Conservation (phyloP, 2,797 vertebrate genomes). For the Basileuterus tristriatus region DNA sequence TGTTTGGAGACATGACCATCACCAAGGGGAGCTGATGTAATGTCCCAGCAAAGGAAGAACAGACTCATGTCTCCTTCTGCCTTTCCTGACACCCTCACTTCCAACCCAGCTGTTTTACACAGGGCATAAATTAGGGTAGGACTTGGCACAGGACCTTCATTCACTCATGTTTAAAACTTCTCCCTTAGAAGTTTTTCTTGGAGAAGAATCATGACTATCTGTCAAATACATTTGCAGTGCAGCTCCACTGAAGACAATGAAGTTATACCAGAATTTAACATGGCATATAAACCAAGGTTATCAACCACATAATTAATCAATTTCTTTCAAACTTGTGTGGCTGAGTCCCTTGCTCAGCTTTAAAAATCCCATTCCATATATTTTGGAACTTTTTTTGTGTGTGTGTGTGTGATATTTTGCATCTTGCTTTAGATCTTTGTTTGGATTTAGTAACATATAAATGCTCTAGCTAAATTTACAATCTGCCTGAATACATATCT, state of each 20-base stretch:
- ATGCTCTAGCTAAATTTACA: slow-evolving; percentile 12
- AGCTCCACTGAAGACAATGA: background rate
- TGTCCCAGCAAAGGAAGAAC: slow-evolving; percentile 13
- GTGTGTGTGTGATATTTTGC: background rate
- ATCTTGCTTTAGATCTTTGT: background rate
- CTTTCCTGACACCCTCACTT: background rate
- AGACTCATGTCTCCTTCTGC: slow-evolving; percentile 44
- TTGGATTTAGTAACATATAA: slow-evolving; percentile 5
- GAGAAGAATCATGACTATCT: background rate
- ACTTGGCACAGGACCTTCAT: background rate
- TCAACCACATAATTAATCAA: background rate
- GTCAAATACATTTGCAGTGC: background rate
- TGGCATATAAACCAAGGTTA: background rate
- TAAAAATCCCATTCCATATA: background rate
- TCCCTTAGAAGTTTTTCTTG: slow-evolving; percentile 43
- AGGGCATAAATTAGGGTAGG: slow-evolving; percentile 23
- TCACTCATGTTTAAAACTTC: slow-evolving; percentile 37
- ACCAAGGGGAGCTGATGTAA: slow-evolving; percentile 20
- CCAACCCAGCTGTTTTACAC: slow-evolving; percentile 18
- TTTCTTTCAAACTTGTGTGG: background rate
- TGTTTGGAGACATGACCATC: background rate
- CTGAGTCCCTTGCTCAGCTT: background rate
- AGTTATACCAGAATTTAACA: background rate
- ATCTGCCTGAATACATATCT: background rate
- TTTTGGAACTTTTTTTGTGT: background rate